Evolutionary conservation across 2,113 vertebrate species (phyloP), one percentile per base, ranked within the genome.

Genomic region (Hipposideros armiger): DNA sequence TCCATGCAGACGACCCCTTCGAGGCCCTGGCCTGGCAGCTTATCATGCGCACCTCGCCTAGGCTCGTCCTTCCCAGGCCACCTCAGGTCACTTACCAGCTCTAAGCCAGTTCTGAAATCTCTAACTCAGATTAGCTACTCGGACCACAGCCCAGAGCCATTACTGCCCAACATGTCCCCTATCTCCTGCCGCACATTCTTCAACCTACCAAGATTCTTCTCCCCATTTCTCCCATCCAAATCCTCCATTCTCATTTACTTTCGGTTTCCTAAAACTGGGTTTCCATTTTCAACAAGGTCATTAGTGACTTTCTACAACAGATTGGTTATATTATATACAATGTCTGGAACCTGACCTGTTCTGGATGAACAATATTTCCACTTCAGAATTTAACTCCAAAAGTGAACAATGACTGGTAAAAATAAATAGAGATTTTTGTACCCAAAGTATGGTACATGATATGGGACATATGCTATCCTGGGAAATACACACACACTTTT

Each of bases 351-450:
- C 30, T 94, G 60, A 60, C 30, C 64, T 87, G 32, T 32, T 95
- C 58, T 56, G 28, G 40, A 56, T 85, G 30, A 95, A 76, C 50
- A 86, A 5, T 20, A 72, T 40, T 96, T 84, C 60, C 14, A 66
- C 20, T 87, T 82, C 54, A 91, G 87, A 93, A 91, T 86, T 52
- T 92, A 92, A 94, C 54, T 87, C 32, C 45, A 80, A 93, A 92
- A 94, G 66, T 45, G 66, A 94, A 47, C 32, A 66, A 47, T 73
- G 11, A 47, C 32, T 60, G 40, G 36, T 87, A 92, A 76, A 89
- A 47, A 32, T n/a, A 72, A 47, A 26, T 30, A 85, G 11, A 80
- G 17, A 88, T n/a, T 20, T 80, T 40, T 73, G 72, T 32, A 84
- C 47, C 66, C 58, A 58, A 95, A 80, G 36, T 83, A 56, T 58